Evolutionary conservation across 2,797 vertebrate genomes (phyloP).

Genomic region (Leptatherina wallacei): DNA sequence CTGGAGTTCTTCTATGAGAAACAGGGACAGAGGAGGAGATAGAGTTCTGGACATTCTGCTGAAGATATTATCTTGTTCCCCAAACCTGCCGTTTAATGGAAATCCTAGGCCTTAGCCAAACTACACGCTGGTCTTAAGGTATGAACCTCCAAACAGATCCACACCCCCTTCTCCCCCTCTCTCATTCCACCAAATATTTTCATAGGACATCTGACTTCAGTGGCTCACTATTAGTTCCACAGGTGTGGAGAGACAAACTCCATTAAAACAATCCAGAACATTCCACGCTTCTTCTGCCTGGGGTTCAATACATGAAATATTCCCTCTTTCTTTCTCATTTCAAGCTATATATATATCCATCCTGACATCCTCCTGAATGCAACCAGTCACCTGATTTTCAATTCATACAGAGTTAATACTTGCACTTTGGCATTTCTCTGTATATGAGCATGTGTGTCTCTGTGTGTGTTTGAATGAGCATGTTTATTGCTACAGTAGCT

Average conservation of each 20-base stretch:
- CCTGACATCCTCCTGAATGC: conserved; percentile 14
- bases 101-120: conserved; percentile 77
- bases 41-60: conserved; percentile 72
- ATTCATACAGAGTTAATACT: conserved; percentile 36
- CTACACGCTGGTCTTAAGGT: conserved; percentile 77
- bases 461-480: conserved; percentile 25
- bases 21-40: conserved; percentile 47
- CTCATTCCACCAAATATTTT: conserved; percentile 77
- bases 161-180: conserved; percentile 53
- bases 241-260: conserved; percentile 76
- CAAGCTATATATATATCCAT: conserved; percentile 14
- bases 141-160: conserved; percentile 69
- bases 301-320: conserved; percentile 42
- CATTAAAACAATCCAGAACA: conserved; percentile 70
- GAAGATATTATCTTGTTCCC: conserved; percentile 84
- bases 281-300: conserved; percentile 57
- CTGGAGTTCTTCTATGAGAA: conserved; percentile 46
- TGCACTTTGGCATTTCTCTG: conserved; percentile 24
- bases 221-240: conserved; percentile 77
- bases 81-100: conserved; percentile 80
- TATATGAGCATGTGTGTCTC: conserved; percentile 18
- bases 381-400: conserved; percentile 33
- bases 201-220: conserved; percentile 76
- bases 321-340: conserved; percentile 23
- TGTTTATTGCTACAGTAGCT: conserved; percentile 75